phyloP scores from a whole-genome alignment of 2,113 vertebrate species.

The Uropsilus gracilis region DNA sequence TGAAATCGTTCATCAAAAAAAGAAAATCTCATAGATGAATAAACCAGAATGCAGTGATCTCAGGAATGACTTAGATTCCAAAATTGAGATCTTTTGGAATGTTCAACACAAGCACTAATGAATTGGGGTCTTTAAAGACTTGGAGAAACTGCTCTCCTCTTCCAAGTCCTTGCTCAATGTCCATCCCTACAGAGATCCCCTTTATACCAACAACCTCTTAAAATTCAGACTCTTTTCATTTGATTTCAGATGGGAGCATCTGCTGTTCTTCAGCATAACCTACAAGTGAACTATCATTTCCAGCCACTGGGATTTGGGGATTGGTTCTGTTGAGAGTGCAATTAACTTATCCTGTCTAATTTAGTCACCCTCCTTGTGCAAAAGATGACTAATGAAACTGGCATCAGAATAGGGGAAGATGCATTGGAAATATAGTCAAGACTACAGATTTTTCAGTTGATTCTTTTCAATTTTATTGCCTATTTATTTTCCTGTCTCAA shows the following conservation, averaged over 20 bases:
- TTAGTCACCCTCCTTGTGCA: background rate
- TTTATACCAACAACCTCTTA: background rate
- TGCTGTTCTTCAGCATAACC: background rate
- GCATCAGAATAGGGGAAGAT: background rate
- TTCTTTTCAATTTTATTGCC: background rate
- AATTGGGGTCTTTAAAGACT: background rate
- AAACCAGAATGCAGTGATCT: background rate
- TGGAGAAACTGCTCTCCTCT: background rate
- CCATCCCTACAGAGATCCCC: background rate
- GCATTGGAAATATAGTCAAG: background rate
- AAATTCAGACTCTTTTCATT: background rate
- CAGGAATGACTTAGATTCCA: background rate
- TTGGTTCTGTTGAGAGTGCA: background rate
- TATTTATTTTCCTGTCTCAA: slow-evolving; percentile 3
- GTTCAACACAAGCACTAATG: background rate
- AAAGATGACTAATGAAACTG: background rate
- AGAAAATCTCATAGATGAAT: background rate
- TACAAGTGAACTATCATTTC: background rate
- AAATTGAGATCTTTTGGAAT: background rate
- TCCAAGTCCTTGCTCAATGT: background rate
- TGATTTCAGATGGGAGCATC: background rate
- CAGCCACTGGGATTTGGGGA: background rate
- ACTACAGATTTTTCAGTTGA: background rate
- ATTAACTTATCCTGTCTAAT: background rate
- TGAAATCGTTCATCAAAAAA: background rate